These are phyloP conservation scores for Variabilichromis moorii DNA, from an alignment of 2,113 vertebrate genomes.

Conservation along the genomic window DNA sequence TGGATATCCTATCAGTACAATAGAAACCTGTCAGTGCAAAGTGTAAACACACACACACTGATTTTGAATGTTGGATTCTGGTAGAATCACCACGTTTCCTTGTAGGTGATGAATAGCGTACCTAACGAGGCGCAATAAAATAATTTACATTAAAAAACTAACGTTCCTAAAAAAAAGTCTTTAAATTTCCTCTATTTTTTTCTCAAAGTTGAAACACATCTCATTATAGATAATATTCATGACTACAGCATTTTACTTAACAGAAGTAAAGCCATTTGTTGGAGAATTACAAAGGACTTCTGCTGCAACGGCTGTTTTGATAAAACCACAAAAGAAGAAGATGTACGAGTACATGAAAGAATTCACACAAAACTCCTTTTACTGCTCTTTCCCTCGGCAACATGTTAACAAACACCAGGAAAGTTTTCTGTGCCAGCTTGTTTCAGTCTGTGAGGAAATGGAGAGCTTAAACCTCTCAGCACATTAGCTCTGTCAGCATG, in stretches of 20 bases:
- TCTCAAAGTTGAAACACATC: background rate
- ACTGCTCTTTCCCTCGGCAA: background rate
- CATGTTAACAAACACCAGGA: background rate
- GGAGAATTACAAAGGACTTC: background rate
- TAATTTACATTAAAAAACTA: background rate
- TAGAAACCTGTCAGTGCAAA: background rate
- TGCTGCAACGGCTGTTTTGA: background rate
- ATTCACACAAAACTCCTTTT: background rate
- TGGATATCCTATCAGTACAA: background rate
- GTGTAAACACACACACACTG: background rate
- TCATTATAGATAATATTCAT: background rate
- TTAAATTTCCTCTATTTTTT: background rate
- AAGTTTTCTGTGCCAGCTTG: conserved; percentile 18
- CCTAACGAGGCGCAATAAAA: background rate
- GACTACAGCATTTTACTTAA: background rate
- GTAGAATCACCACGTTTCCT: background rate
- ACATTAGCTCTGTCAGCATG: conserved; percentile 55
- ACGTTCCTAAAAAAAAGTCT: background rate
- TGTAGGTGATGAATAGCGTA: background rate
- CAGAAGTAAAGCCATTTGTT: background rate
- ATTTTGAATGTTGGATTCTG: background rate
- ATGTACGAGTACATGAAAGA: background rate
- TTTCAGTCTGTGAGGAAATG: conserved; percentile 3
- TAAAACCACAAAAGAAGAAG: background rate
- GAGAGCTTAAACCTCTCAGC: conserved; percentile 48